These are phyloP conservation scores for Drosophila parvula DNA, from an alignment of 1,140 invertebrate genomes.

Conservation along the genomic window DNA sequence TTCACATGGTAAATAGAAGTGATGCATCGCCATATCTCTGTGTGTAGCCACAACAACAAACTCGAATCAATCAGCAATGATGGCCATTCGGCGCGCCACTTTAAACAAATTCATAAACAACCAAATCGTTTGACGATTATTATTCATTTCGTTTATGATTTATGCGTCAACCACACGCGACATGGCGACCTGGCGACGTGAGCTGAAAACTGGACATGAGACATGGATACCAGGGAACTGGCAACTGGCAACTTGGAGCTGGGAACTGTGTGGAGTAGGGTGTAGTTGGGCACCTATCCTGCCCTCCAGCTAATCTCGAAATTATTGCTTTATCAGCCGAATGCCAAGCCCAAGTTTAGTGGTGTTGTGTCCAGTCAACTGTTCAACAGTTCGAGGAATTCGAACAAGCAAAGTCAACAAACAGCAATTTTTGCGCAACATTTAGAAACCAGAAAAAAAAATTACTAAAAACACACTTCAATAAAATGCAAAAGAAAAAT, in stretches of 20 bases:
- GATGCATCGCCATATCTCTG: neutral
- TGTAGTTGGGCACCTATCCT: slow-evolving; percentile 10
- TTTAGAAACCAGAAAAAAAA: slow-evolving; percentile 44
- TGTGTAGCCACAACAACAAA: slow-evolving; percentile 40
- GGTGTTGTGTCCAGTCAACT: slow-evolving; percentile 53
- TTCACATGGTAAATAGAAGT: neutral
- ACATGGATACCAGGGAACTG: slow-evolving; percentile 4
- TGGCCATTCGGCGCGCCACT: slow-evolving; percentile 69
- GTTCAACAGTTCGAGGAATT: slow-evolving; percentile 53
- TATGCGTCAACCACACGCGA: slow-evolving; percentile 79
- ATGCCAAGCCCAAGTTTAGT: slow-evolving; percentile 41
- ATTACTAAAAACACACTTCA: slow-evolving; percentile 18
- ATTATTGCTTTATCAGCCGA: slow-evolving; percentile 55
- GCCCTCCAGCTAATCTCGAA: slow-evolving; percentile 32
- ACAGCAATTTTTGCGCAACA: slow-evolving; percentile 66
- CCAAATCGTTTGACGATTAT: slow-evolving; percentile 77
- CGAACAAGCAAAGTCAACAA: slow-evolving; percentile 56
- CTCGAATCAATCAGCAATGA: slow-evolving; percentile 71
- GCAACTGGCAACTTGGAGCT: neutral
- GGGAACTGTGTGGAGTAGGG: slow-evolving; percentile 5
- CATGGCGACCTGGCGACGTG: slow-evolving; percentile 36
- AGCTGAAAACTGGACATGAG: slow-evolving; percentile 27
- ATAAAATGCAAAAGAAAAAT: slow-evolving; percentile 41
- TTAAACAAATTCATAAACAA: slow-evolving; percentile 81
- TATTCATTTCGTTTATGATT: slow-evolving; percentile 67